Evolutionary conservation across 1,140 invertebrate species (phyloP).

Genomic region (Musca domestica): DNA sequence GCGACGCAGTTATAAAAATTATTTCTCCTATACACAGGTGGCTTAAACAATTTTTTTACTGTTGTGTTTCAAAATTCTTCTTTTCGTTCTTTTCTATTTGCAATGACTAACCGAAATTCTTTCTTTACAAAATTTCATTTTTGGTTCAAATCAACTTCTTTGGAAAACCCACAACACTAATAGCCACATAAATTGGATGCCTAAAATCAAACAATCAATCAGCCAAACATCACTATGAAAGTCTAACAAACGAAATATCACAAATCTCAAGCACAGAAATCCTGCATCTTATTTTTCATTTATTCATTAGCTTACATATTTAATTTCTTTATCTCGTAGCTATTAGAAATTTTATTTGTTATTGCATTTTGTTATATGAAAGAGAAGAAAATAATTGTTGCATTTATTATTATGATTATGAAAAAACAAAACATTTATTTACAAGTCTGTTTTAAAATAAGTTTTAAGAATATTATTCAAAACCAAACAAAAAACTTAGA

Average conservation of each 20-base stretch:
- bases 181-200: conserved; percentile 16
- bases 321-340: neutral
- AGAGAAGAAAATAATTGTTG: too few species aligned
- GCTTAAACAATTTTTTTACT: conserved; percentile 31
- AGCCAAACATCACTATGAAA: neutral
- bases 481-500: conserved; percentile 1
- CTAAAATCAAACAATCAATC: neutral
- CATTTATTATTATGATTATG: too few species aligned
- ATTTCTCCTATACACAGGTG: conserved; percentile 44
- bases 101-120: neutral
- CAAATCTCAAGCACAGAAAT: neutral
- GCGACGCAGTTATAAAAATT: conserved; percentile 41
- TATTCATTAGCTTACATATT: neutral
- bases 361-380: too few species aligned
- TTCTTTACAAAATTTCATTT: conserved; percentile 12
- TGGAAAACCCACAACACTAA: neutral
- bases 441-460: too few species aligned
- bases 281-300: neutral
- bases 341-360: neutral
- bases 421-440: too few species aligned
- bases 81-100: neutral
- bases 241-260: neutral
- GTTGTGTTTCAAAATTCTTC: neutral
- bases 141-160: neutral
- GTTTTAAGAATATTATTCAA: too few species aligned